Evolutionary conservation across 1,140 invertebrate genomes (phyloP), one percentile per base, ranked within the genome.

Genomic region (Heliconius hermathena): DNA sequence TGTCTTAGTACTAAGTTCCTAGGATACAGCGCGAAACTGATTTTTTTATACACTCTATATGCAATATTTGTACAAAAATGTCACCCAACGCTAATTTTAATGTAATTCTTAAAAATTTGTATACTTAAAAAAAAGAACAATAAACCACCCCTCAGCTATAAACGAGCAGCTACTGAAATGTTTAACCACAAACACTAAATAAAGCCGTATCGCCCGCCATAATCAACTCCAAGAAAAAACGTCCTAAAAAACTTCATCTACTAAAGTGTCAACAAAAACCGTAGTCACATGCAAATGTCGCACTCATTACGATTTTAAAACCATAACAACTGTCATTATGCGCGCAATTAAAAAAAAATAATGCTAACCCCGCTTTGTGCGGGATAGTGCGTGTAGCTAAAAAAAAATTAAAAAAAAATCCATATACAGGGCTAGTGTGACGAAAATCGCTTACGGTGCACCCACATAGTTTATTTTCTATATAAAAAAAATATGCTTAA

Each of bases 251-350:
- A 92, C 86, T 89, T 90, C 85, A 86, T 89, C 87, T 89, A 91
- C 90, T 90, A 90, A 90, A 93, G 87, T 89, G 84, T 86, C 82
- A 85, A 89, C 81, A 83, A 87, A 90, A 91, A 81, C 57, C 81
- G 87, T 87, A 84, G 84, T 91, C 88, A 90, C 89, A 94, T 94
- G 93, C 93, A 94, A 94, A 94, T 93, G 88, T 87, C 86, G 88
- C 91, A 87, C 90, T 94, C 92, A 93, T 94, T 93, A 94, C 88
- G 60, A 78, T 87, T 85, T 93, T 93, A 89, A 91, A 93, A 90
- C 88, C 91, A 92, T 94, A 93, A 94, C 91, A 93, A 91, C 91
- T 90, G 83, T 92, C 84, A 94, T 94, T 93, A 93, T 86, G 74
- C 81, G 88, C 85, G 86, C 92, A 94, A 93, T 93, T 93, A 93